Evolutionary conservation across 1,140 invertebrate genomes (phyloP).

Genomic region (Acarapis woodi): DNA sequence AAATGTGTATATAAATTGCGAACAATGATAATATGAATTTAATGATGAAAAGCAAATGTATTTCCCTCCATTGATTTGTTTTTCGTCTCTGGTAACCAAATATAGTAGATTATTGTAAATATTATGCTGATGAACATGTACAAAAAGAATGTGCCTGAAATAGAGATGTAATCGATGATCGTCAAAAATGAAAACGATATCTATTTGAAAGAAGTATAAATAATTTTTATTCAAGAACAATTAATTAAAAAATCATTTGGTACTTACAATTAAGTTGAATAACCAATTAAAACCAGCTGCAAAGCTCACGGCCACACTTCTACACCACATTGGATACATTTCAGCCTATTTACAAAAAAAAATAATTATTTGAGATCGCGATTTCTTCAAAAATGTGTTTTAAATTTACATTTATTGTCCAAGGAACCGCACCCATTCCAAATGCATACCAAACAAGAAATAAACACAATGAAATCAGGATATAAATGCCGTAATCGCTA

Average conservation of each 20-base stretch:
- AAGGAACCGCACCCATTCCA: slow-evolving; percentile 32
- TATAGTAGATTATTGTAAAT: slow-evolving; percentile 21
- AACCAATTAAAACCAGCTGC: slow-evolving; percentile 29
- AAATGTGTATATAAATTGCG: too few species aligned
- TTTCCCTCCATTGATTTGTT: too few species aligned
- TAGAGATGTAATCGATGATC: slow-evolving; percentile 21
- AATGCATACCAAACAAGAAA: slow-evolving; percentile 26
- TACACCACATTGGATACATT: slow-evolving; percentile 31
- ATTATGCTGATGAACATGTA: slow-evolving; percentile 21
- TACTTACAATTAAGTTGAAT: slow-evolving; percentile 26
- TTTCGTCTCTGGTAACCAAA: slow-evolving; percentile 27
- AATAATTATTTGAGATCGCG: too few species aligned
- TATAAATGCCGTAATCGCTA: slow-evolving; percentile 21
- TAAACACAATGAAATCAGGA: slow-evolving; percentile 21
- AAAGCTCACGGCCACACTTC: slow-evolving; percentile 24
- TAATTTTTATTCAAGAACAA: too few species aligned
- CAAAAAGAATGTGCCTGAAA: slow-evolving; percentile 24
- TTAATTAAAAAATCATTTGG: too few species aligned
- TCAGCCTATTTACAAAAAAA: too few species aligned
- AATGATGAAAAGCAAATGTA: too few species aligned
- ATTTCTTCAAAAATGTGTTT: too few species aligned
- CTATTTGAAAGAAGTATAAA: too few species aligned
- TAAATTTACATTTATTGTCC: slow-evolving; percentile 33
- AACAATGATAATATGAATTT: too few species aligned
- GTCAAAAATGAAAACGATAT: slow-evolving; percentile 30